These are phyloP conservation scores for Podotricha telesiphe DNA, from an alignment of 2,888 invertebrate species.

Conservation along the genomic window DNA sequence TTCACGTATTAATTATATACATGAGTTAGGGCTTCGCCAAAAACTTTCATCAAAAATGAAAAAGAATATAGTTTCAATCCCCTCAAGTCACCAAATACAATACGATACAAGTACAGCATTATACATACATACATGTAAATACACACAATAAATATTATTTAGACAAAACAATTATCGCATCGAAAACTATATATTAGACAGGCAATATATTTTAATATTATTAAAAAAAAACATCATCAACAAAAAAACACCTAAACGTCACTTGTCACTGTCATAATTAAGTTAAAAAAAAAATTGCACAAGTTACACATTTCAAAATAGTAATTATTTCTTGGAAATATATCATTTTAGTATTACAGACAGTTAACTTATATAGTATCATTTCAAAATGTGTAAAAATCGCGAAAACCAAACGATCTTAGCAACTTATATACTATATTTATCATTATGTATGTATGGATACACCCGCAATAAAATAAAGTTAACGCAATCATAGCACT, in stretches of 20 bases:
- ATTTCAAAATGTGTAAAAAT: too few relatives aligned
- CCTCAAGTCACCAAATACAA: background rate
- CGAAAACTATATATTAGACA: background rate
- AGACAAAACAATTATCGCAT: too few relatives aligned
- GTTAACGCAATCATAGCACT: conserved; percentile 31
- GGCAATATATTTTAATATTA: background rate
- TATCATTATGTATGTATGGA: background rate
- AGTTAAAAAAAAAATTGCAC: background rate
- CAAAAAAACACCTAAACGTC: background rate
- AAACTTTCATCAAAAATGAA: too few relatives aligned
- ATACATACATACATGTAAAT: too few relatives aligned
- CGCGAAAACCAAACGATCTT: too few relatives aligned
- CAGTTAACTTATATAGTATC: too few relatives aligned
- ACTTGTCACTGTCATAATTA: background rate
- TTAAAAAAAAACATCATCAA: background rate
- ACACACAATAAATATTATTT: too few relatives aligned
- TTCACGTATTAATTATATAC: too few relatives aligned
- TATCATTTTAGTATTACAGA: too few relatives aligned
- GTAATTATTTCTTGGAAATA: background rate
- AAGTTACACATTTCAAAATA: background rate
- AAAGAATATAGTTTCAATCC: background rate
- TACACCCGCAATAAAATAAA: conserved; percentile 31
- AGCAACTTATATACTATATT: too few relatives aligned
- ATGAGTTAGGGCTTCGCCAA: too few relatives aligned
- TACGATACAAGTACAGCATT: background rate